Base-by-base conservation (phyloP, 2,797 vertebrate genomes). In the Eulemur albifrons region DNA sequence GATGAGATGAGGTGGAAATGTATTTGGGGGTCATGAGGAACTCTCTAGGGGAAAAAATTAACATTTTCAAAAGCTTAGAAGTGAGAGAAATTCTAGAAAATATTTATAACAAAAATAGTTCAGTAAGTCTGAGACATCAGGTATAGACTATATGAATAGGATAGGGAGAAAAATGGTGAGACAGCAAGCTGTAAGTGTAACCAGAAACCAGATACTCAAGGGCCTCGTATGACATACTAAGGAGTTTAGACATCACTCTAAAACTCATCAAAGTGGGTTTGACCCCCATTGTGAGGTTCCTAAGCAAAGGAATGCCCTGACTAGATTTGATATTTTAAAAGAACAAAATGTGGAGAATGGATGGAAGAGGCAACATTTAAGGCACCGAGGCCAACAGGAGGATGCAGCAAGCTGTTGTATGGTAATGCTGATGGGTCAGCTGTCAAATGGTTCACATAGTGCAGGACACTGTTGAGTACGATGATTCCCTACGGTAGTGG, bases 41-140 rank as follows among this genome's bases (percentile, higher is more conserved):
- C 17, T 67, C 35, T 87, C 4, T 11, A 54, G 63, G 7, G 84
- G 50, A 81, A 50, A 50, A 61, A 45, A 59, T 23, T 45, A 61
- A 65, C 12, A 35, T 73, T 87, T 92, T 70, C 6, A 38, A 82
- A 92, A 70, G 3, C 7, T 70, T 30, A 45, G n/a, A 93, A 25
- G 21, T 5, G 88, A 93, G 30, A 48, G 3, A 45, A 69, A 85
- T 72, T 61, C 38, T 38, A 14, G 4, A 65, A 88, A 93, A 82
- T 80, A 35, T 91, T 95, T 86, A 61, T 35, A 84, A 45, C 30
- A 43, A 83, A 88, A 91, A 35, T 82, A 77, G 20, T 54, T 90
- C 38, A 82, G 11, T 35, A 91, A 87, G 6, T 79, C n/a, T 89
- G 35, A 95, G 5, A 23, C 0, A 52, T 30, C 11, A 43, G 5